phyloP scores from a whole-genome alignment of 2,888 invertebrate species.

The Timema podura region DNA sequence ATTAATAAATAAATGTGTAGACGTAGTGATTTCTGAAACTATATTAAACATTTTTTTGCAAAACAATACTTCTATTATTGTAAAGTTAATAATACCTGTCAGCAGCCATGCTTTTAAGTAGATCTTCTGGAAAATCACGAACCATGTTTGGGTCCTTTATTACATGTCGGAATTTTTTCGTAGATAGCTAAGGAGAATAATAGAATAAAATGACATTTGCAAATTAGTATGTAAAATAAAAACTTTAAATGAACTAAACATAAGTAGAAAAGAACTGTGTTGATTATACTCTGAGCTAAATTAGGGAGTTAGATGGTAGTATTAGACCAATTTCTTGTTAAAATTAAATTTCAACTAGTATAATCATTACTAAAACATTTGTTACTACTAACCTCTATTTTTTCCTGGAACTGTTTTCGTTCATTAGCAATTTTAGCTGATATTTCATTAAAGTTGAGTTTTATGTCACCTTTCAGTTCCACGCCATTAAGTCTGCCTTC shows the following conservation, averaged over 20 bases:
- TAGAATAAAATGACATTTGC: no score
- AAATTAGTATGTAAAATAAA: no score
- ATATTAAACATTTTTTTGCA: no score
- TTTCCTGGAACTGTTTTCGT: slow-evolving; percentile 60
- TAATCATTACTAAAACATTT: neutral
- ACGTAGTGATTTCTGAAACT: no score
- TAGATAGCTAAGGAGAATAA: slow-evolving; percentile 45
- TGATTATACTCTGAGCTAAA: no score
- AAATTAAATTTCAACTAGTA: neutral
- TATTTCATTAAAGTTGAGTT: slow-evolving; percentile 52
- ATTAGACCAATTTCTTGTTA: neutral
- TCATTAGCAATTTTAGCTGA: slow-evolving; percentile 54
- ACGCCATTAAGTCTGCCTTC: slow-evolving; percentile 84
- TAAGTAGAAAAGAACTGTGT: no score
- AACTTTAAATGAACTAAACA: no score
- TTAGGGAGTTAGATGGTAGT: no score
- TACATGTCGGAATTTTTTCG: slow-evolving; percentile 61
- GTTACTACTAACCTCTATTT: slow-evolving; percentile 45
- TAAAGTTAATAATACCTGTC: slow-evolving; percentile 45
- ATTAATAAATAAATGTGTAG: no score
- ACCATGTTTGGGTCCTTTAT: slow-evolving; percentile 63
- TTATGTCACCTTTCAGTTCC: slow-evolving; percentile 55
- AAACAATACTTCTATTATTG: neutral
- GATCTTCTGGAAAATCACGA: slow-evolving; percentile 67
- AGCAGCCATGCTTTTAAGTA: slow-evolving; percentile 61